These are phyloP conservation scores for Stegophylla sp. DNA, from an alignment of 2,888 invertebrate genomes.

Conservation along the genomic window DNA sequence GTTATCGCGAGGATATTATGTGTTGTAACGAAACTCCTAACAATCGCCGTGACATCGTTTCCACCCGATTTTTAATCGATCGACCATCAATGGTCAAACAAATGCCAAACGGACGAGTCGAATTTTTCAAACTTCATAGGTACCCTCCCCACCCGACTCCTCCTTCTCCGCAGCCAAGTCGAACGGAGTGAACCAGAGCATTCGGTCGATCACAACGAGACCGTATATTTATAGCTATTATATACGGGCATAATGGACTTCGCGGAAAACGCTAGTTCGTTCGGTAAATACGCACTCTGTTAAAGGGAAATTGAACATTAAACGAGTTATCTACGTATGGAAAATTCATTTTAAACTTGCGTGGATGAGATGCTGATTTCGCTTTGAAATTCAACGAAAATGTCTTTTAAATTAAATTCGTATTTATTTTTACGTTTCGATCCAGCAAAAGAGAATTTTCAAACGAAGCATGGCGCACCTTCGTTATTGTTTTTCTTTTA, in stretches of 20 bases:
- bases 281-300: conserved; percentile 10
- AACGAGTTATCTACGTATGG: conserved; percentile 20
- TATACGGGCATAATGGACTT: not conserved
- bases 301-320: conserved; percentile 44
- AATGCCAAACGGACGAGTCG: too few species aligned
- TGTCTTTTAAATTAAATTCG: conserved; percentile 8
- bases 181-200: too few species aligned
- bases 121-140: too few species aligned
- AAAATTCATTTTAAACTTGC: conserved; percentile 37
- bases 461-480: not conserved
- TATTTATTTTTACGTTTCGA: not conserved
- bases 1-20: too few species aligned
- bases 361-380: conserved; percentile 28
- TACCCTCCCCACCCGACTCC: too few species aligned
- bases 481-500: not conserved
- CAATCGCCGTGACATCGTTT: too few species aligned
- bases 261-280: conserved; percentile 16
- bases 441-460: not conserved
- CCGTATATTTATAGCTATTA: not conserved
- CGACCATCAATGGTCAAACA: too few species aligned
- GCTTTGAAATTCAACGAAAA: conserved; percentile 39
- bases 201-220: not conserved
- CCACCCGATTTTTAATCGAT: too few species aligned
- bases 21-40: too few species aligned
- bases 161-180: too few species aligned